These are phyloP conservation scores for Dolomedes plantarius DNA, from an alignment of 2,888 invertebrate species.

Conservation along the genomic window DNA sequence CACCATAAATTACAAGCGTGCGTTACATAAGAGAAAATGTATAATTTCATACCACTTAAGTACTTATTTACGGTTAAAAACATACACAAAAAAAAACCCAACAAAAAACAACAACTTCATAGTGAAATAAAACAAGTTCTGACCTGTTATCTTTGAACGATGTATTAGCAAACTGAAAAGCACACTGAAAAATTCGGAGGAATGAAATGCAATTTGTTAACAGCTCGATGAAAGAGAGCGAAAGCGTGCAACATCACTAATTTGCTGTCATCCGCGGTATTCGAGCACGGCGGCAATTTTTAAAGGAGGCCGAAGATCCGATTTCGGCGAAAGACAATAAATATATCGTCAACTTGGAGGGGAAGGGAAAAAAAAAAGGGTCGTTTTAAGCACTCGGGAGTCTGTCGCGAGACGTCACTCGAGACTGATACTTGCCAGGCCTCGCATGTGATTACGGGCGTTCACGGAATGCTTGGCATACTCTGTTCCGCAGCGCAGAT, in stretches of 20 bases:
- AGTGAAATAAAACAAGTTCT: no score
- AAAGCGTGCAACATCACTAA: no score
- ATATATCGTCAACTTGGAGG: neutral
- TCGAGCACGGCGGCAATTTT: conserved; percentile 43
- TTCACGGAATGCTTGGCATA: conserved; percentile 23
- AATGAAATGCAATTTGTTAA: conserved; percentile 14
- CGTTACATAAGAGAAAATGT: no score
- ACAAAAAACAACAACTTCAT: no score
- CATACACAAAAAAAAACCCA: no score
- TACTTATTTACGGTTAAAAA: no score
- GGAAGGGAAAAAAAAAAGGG: neutral
- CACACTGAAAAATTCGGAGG: no score
- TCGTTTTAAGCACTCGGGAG: neutral
- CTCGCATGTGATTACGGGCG: conserved; percentile 41
- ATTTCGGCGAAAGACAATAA: conserved; percentile 3
- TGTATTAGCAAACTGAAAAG: no score
- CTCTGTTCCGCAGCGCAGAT: neutral
- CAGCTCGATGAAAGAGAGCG: neutral
- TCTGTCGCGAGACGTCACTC: conserved; percentile 28
- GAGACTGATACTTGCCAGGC: conserved; percentile 50
- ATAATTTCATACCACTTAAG: no score
- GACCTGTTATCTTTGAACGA: no score
- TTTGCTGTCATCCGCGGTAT: conserved; percentile 36
- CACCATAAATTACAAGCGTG: no score
- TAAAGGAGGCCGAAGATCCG: neutral